Evolutionary conservation across 2,113 vertebrate genomes (phyloP), one percentile per base, ranked within the genome.

Genomic region (Tetraodon nigroviridis): DNA sequence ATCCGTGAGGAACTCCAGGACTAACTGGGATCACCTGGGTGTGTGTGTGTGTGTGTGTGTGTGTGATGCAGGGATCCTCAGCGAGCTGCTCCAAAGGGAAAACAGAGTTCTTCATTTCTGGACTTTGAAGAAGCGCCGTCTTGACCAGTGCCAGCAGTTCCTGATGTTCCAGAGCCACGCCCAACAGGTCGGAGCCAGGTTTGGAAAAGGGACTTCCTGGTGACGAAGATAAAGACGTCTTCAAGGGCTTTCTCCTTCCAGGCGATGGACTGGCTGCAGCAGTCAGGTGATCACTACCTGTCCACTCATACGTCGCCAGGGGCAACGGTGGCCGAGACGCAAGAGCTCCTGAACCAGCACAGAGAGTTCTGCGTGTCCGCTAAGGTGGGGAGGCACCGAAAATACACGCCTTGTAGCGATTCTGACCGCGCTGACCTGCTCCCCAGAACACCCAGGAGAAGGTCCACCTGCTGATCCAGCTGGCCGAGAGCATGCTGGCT

Each of bases 201-300:
- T 20, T 51, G 24, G 46, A 20, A n/a, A 48, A 47, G 10, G 1
- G 46, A 19, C 20, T 48, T 27, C 5, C 1, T 37, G 32, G 32
- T 4, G 32, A 12, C 32, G 12, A 37, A 37, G 10, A 10, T 37
- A 10, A 12, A 27, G 24, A 24, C 24, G 5, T 24, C 24, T 32
- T 32, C 5, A 6, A 32, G 11, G 1, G 32, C 2, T 41, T 59
- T 27, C 55, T 8, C 1, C 0, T 62, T 45, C 16, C 79, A 99
- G 96, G 95, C 96, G 1, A 83, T 99, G 75, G 95, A 97, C 90
- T 98, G 97, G 97, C 91, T 99, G 79, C 95, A 97, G 85, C 94
- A 99, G 84, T 93, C 91, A 48, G 97, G 97, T 47, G 96, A 98
- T 79, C 95, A 93, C 90, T 99, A 95, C 91, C 92, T 98, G 75